Conservation (phyloP, 2,113 vertebrate species). For the Solenodon paradoxus region DNA sequence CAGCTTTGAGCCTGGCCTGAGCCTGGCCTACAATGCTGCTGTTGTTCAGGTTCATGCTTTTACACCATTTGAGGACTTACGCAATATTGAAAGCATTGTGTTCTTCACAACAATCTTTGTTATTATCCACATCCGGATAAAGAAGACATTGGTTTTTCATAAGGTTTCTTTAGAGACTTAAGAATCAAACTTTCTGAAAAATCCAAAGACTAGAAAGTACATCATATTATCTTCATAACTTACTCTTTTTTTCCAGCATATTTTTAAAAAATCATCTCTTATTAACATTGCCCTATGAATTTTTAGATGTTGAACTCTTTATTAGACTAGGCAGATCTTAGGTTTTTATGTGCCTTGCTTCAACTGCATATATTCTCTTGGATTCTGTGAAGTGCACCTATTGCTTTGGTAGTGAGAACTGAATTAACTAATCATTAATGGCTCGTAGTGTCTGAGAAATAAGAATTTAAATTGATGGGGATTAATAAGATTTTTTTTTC, state of each 20-base stretch:
- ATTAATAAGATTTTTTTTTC: slow-evolving; percentile 67
- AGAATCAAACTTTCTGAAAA: slow-evolving; percentile 52
- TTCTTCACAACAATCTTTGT: neutral
- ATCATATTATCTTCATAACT: slow-evolving; percentile 8
- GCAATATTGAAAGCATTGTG: neutral
- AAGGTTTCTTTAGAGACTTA: slow-evolving; percentile 45
- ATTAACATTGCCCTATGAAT: too few relatives aligned
- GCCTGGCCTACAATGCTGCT: neutral
- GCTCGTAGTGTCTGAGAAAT: slow-evolving; percentile 69
- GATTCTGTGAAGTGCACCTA: slow-evolving; percentile 56
- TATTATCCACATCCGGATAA: slow-evolving; percentile 27
- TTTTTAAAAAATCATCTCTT: too few relatives aligned
- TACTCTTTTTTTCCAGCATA: slow-evolving; percentile 66
- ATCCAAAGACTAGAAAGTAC: slow-evolving; percentile 15
- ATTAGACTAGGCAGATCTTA: slow-evolving; percentile 53
- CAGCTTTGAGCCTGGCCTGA: neutral
- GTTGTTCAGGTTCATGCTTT: neutral
- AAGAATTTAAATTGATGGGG: slow-evolving; percentile 75
- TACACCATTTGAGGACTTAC: neutral
- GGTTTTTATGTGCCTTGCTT: slow-evolving; percentile 14
- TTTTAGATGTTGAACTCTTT: too few relatives aligned
- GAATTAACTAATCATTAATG: slow-evolving; percentile 77
- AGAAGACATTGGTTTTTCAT: neutral
- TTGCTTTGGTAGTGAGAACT: slow-evolving; percentile 68
- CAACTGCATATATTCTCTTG: slow-evolving; percentile 47